Percentiles rank a stretch among this genome's conserved stretches.
Evolutionary conservation across 2,113 vertebrate genomes (phyloP).

Genomic region (Menura novaehollandiae): DNA sequence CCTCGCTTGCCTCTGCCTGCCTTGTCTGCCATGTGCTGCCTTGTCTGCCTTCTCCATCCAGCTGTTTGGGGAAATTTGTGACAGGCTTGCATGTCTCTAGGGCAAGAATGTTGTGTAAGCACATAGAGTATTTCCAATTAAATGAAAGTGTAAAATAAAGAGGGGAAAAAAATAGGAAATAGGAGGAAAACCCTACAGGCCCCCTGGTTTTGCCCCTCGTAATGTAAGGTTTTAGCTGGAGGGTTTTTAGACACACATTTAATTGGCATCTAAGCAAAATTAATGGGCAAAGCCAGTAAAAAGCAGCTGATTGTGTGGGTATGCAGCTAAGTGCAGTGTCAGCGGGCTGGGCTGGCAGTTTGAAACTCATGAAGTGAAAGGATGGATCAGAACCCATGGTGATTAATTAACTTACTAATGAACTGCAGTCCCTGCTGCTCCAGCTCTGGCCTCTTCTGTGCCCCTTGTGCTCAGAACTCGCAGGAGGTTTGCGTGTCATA

Average conservation of each 20-base stretch:
- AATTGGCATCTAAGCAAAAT: not conserved
- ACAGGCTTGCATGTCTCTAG: not conserved
- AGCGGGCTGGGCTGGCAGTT: not conserved
- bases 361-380: not conserved
- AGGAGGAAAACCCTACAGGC: not conserved
- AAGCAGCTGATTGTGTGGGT: not conserved
- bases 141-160: not conserved
- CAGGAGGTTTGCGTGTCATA: not conserved
- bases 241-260: not conserved
- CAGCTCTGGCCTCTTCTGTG: not conserved
- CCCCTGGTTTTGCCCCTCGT: not conserved
- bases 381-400: not conserved
- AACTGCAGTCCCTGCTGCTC: not conserved
- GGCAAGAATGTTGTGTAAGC: not conserved
- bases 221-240: not conserved
- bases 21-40: not conserved
- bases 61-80: not conserved
- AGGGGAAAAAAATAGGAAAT: not conserved
- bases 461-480: not conserved
- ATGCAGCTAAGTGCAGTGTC: not conserved
- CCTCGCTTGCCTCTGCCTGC: not conserved
- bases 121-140: fast-evolving
- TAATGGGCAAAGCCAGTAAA: not conserved
- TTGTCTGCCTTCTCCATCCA: not conserved
- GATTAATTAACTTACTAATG: not conserved